Evolutionary conservation across 2,888 invertebrate species (phyloP), one percentile per base, ranked within the genome.

Genomic region (Heliothis peltigera): DNA sequence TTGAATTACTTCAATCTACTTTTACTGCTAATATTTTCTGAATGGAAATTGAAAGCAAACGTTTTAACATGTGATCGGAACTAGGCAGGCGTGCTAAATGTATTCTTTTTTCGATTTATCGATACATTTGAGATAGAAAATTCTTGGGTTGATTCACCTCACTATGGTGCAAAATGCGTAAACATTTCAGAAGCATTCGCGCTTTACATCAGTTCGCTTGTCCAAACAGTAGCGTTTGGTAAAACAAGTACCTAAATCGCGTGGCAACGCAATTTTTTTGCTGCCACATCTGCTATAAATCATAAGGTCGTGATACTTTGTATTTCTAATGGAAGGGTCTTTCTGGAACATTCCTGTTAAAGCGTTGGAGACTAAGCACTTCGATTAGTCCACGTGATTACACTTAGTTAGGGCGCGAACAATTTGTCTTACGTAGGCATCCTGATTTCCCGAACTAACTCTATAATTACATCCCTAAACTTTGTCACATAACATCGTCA

Each of bases 101-200:
- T 62, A 43, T 66, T 57, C n/a, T 49, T 55, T 48, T 59, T 52
- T 62, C 47, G 19, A 64, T 69, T 60, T 72, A 72, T 75, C 78
- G 77, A 65, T 75, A 67, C 61, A 66, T 70, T 61, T 71, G 39
- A 48, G 12, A 53, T 52, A 28, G 64, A 60, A 70, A 67, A 82
- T 61, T 65, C 51, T 48, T 70, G 64, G 59, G 80, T 77, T 77
- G 71, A 76, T 63, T 75, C 75, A 61, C 80, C 74, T 77, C 75
- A 70, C 75, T 81, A 5, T 63, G 66, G 49, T 66, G 70, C 70
- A 83, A 84, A 82, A 83, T 80, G 81, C 81, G 87, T 90, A 89
- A 90, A 89, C 88, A 89, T 89, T 88, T 86, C 83, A 86, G 82
- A 88, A 84, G 79, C 84, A 70, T 81, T 82, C 74, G 79, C 82